Evolutionary conservation across 2,888 invertebrate species (phyloP), one percentile per base, ranked within the genome.

Genomic region (Stenolophus ochropezus): DNA sequence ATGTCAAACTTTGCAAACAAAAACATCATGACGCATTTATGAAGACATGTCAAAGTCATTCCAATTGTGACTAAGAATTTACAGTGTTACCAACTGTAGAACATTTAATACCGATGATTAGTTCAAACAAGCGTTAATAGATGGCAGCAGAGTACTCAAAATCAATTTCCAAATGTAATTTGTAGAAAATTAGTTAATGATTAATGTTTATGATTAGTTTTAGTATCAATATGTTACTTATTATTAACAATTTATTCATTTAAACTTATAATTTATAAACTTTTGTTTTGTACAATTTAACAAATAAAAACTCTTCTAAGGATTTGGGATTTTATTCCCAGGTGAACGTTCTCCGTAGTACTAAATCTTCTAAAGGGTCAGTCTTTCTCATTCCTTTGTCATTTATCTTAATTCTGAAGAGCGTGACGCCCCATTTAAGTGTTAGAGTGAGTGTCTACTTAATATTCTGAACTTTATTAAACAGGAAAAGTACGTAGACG

Each of bases 11-110:
- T 75, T 53, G 27, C 53, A 75, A 75, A 75, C 53, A 75, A 75
- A 53, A 75, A 75, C 75, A 75, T 75, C 53, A 75, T 75, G 75
- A 75, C 75, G 75, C 75, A 75, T 75, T 53, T 53, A 75, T 6
- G 4, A 49, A 73, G 16, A 21, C 73, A 23, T 73, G 21, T 73
- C 69, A 69, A 73, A 49, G 73, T 73, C 47, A 73, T 73, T 18
- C 23, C 25, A 56, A 20, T 71, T 42, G 47, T 71, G 20, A 71
- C 18, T 42, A 20, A 42, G 6, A 42, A 20, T 14, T 14, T 1
- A 14, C 27, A 61, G 61, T 71, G 42, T 33, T 71, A 71, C 71
- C 71, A 69, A 69, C n/a, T n/a, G 51, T n/a, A 51, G 5, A 51
- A 51, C 51, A n/a, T n/a, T n/a, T n/a, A n/a, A n/a, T n/a, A n/a